Evolutionary conservation across 1,140 invertebrate genomes (phyloP).

Genomic region (Anastrepha ludens): DNA sequence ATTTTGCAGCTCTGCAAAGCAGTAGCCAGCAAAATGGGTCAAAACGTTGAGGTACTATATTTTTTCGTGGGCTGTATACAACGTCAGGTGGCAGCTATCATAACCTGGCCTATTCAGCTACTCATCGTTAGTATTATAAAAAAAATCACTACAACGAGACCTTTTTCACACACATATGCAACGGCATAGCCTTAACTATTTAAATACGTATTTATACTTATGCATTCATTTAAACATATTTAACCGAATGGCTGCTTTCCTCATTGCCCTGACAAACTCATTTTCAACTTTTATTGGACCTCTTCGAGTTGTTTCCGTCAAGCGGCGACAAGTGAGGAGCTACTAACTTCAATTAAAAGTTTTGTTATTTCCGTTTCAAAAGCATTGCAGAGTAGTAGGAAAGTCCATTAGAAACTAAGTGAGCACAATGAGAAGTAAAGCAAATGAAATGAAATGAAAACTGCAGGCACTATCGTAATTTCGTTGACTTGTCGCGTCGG

Average conservation of each 20-base stretch:
- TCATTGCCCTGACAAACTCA: slow-evolving; percentile 31
- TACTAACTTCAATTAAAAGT: slow-evolving; percentile 50
- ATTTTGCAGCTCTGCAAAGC: too few species aligned
- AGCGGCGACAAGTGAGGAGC: slow-evolving; percentile 6
- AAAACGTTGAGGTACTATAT: too few species aligned
- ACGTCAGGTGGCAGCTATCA: too few species aligned
- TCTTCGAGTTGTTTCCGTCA: background rate
- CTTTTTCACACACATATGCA: background rate
- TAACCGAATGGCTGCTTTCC: background rate
- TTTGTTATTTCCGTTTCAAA: slow-evolving; percentile 32
- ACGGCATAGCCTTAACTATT: background rate
- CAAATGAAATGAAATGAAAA: background rate
- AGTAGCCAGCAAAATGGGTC: too few species aligned
- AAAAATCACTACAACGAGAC: too few species aligned
- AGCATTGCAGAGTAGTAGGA: background rate
- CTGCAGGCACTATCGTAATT: background rate
- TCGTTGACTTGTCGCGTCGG: background rate
- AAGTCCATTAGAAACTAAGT: slow-evolving; percentile 9
- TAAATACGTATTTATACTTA: background rate
- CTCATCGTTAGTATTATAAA: too few species aligned
- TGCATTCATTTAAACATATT: background rate
- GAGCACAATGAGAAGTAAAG: background rate
- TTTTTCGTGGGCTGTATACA: too few species aligned
- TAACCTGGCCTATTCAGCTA: too few species aligned
- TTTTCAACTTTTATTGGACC: slow-evolving; percentile 5